These are phyloP conservation scores for Cacoxenus indagator DNA, from an alignment of 2,888 invertebrate species.

Conservation along the genomic window DNA sequence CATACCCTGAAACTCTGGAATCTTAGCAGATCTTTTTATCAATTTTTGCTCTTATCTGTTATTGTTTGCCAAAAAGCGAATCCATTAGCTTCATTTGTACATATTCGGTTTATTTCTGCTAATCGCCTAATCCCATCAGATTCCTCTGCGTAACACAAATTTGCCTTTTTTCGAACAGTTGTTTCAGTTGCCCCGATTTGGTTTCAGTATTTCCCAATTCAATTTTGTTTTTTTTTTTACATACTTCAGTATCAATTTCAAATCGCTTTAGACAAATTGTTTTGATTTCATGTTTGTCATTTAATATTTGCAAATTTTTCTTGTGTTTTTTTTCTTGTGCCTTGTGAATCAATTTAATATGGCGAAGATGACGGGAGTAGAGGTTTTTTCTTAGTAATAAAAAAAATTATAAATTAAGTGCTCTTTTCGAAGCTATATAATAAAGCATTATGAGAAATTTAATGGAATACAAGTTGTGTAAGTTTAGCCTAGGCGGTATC, in stretches of 20 bases:
- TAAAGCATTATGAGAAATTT: no score
- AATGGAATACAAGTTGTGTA: no score
- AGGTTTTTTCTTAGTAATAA: no score
- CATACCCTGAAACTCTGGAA: background rate
- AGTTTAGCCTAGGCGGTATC: no score
- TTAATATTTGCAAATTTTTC: slow-evolving; percentile 10
- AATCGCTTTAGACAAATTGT: background rate
- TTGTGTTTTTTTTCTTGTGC: background rate
- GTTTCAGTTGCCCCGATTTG: background rate
- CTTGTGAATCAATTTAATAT: background rate
- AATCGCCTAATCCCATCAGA: slow-evolving; percentile 52
- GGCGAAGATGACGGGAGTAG: no score
- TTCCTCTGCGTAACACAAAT: slow-evolving; percentile 4
- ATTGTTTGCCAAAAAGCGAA: slow-evolving; percentile 21
- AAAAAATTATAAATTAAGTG: no score
- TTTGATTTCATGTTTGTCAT: background rate
- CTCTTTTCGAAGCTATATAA: no score
- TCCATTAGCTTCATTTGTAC: slow-evolving; percentile 28
- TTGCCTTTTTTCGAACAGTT: background rate
- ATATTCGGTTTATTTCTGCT: slow-evolving; percentile 33
- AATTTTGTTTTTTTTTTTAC: slow-evolving; percentile 8
- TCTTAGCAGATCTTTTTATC: slow-evolving; percentile 22
- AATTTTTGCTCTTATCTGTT: background rate
- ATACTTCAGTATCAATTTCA: slow-evolving; percentile 11
- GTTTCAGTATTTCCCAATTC: slow-evolving; percentile 4